Percentiles rank a stretch among this genome's conserved stretches.
phyloP scores from a whole-genome alignment of 2,888 invertebrate species.

The Tholera decimalis region DNA sequence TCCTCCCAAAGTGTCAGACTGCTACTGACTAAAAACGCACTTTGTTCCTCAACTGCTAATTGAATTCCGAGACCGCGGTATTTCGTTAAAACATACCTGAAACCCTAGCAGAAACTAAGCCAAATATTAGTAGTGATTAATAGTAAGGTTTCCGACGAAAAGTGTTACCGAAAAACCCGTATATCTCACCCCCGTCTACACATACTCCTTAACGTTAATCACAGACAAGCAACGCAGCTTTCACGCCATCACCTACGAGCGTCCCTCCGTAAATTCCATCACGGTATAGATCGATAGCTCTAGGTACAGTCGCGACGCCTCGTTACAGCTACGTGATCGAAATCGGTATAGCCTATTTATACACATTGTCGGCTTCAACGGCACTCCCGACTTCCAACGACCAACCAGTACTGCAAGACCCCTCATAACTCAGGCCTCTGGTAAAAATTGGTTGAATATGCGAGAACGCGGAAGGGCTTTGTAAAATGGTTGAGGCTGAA shows the following conservation, averaged over 20 bases:
- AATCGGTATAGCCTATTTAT: slow-evolving; percentile 89
- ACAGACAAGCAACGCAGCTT: slow-evolving; percentile 37
- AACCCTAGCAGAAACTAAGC: too few species aligned
- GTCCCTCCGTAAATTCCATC: slow-evolving; percentile 76
- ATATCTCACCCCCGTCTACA: slow-evolving; percentile 3
- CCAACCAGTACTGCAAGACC: slow-evolving; percentile 74
- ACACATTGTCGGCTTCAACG: slow-evolving; percentile 84
- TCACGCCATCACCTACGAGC: slow-evolving; percentile 45
- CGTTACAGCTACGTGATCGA: slow-evolving; percentile 89
- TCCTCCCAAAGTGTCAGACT: too few species aligned
- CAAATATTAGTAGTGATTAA: too few species aligned
- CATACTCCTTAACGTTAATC: slow-evolving; percentile 31
- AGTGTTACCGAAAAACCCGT: not conserved
- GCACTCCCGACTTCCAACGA: slow-evolving; percentile 74
- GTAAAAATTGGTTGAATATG: not conserved
- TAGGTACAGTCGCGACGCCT: slow-evolving; percentile 83
- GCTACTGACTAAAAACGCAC: too few species aligned
- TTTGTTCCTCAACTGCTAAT: too few species aligned
- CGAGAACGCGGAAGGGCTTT: slow-evolving; percentile 56
- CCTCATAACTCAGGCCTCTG: slow-evolving; percentile 59
- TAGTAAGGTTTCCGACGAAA: too few species aligned
- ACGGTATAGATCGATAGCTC: slow-evolving; percentile 80
- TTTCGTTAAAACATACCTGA: too few species aligned
- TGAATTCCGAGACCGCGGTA: too few species aligned
- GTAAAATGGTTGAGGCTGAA: slow-evolving; percentile 67